These are phyloP conservation scores for Sarcophaga bullata DNA, from an alignment of 1,140 invertebrate genomes.

Conservation along the genomic window DNA sequence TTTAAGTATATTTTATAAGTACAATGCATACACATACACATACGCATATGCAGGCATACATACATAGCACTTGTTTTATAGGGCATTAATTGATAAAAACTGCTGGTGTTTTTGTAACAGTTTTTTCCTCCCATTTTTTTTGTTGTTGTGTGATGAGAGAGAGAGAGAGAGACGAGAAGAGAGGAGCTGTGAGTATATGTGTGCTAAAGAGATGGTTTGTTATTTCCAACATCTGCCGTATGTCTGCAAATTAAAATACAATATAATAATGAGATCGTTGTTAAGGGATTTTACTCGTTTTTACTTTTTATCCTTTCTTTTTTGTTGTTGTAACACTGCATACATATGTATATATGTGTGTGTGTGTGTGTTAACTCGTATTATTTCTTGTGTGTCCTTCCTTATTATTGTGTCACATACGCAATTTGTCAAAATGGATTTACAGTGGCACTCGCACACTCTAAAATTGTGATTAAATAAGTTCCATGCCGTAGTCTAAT, in stretches of 20 bases:
- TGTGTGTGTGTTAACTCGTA: neutral
- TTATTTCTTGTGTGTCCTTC: neutral
- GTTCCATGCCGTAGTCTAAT: too few species aligned
- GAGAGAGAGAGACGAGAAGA: too few species aligned
- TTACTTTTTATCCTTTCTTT: neutral
- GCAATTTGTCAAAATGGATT: constrained; percentile 13
- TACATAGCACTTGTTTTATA: neutral
- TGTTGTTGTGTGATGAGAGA: too few species aligned
- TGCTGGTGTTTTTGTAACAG: neutral
- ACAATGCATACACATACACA: neutral
- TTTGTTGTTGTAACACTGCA: neutral
- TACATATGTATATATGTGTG: too few species aligned
- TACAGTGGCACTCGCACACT: too few species aligned
- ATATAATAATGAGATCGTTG: constrained; percentile 16
- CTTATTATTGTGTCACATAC: neutral
- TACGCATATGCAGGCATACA: neutral
- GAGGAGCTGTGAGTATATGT: too few species aligned
- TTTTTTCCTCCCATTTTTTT: neutral
- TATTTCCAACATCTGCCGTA: constrained; percentile 1
- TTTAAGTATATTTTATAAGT: neutral
- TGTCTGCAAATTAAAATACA: constrained; percentile 19
- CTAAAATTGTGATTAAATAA: too few species aligned
- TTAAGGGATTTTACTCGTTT: neutral
- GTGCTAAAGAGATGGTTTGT: neutral
- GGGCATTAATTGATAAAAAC: neutral